Percentiles rank a stretch among this genome's conserved stretches.
Evolutionary conservation across 2,113 vertebrate genomes (phyloP).

Genomic region (Parotia lawesii): DNA sequence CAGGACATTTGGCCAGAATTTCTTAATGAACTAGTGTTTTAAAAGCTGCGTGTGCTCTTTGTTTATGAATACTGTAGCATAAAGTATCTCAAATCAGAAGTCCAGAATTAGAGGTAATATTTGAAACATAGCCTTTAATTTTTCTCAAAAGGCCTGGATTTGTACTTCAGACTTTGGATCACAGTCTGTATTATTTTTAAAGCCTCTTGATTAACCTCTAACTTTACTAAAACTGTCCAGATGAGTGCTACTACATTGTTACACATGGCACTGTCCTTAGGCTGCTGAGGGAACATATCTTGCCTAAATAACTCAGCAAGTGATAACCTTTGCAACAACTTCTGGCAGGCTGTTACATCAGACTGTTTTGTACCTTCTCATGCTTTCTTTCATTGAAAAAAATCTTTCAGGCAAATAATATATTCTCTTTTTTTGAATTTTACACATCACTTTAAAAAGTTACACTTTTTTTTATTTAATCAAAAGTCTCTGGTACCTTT

Average conservation of each 20-base stretch:
- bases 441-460: neutral
- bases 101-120: neutral
- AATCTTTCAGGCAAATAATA: neutral
- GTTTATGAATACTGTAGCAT: neutral
- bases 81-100: neutral
- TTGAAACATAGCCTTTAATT: neutral
- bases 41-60: neutral
- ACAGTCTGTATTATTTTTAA: neutral
- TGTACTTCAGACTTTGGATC: neutral
- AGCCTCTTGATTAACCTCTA: neutral
- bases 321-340: neutral
- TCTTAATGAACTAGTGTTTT: neutral
- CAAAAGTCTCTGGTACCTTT: neutral
- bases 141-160: neutral
- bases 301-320: neutral
- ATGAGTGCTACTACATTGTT: neutral
- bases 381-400: neutral
- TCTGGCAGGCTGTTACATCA: neutral
- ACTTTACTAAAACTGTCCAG: neutral
- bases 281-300: neutral
- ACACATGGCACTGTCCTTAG: neutral
- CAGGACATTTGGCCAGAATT: neutral
- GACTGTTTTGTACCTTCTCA: neutral
- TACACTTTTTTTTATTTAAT: neutral
- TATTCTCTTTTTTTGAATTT: neutral